phyloP scores from a whole-genome alignment of 2,113 vertebrate genomes.

The Oncorhynchus masou region DNA sequence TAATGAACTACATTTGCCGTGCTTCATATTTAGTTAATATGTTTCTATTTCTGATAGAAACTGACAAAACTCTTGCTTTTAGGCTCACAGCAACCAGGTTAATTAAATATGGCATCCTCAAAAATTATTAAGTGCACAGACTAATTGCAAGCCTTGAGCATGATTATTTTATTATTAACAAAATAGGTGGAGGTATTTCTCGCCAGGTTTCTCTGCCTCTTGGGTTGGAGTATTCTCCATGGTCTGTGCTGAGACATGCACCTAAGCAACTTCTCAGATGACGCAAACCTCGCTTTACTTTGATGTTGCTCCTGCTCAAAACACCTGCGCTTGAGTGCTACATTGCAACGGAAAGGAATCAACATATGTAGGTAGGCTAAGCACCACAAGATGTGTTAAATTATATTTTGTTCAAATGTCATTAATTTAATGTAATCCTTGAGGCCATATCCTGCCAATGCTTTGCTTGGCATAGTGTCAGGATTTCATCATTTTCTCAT shows the following conservation, averaged over 20 bases:
- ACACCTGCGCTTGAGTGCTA: no score
- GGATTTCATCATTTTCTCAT: no score
- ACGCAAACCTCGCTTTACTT: no score
- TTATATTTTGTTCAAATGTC: no score
- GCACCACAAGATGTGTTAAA: no score
- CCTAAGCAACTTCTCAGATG: background rate
- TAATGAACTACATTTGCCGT: background rate
- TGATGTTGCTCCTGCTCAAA: no score
- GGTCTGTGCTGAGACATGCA: background rate
- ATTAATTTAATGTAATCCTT: no score
- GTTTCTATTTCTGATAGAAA: conserved; percentile 2
- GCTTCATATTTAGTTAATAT: background rate
- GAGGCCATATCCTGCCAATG: no score
- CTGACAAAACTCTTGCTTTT: no score
- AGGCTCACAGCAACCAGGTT: conserved; percentile 44
- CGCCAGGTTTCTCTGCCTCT: conserved; percentile 38
- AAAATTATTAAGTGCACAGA: conserved; percentile 56
- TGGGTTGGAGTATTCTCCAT: background rate
- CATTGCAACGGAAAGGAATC: no score
- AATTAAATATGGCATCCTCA: conserved; percentile 51
- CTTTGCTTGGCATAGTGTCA: no score
- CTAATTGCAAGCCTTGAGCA: conserved; percentile 56
- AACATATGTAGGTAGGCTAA: no score
- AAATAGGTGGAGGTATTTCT: conserved; percentile 52
- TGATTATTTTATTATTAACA: conserved; percentile 41